Conservation (phyloP, 1,140 invertebrate species). For the Spodoptera litura region DNA sequence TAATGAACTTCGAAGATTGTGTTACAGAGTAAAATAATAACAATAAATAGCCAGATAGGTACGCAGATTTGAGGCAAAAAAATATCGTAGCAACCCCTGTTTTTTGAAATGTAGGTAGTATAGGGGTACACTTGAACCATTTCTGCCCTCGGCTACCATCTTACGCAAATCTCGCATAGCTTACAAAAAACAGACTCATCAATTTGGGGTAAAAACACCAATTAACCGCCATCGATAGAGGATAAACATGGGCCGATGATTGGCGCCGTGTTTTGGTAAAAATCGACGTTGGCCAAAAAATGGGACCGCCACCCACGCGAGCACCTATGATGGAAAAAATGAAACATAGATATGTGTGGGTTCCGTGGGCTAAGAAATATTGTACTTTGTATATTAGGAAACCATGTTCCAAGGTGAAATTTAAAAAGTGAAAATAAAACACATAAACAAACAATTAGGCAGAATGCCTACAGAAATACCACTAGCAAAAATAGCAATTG, state of each 20-base stretch:
- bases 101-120: neutral
- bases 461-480: too few species aligned
- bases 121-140: slow-evolving; percentile 3
- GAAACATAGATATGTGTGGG: neutral
- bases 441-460: too few species aligned
- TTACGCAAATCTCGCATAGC: slow-evolving; percentile 45
- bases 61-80: neutral
- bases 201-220: slow-evolving; percentile 66
- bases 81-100: neutral
- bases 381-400: too few species aligned
- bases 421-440: neutral
- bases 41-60: slow-evolving; percentile 3
- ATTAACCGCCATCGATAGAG: slow-evolving; percentile 72
- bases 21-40: neutral
- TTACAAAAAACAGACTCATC: slow-evolving; percentile 47
- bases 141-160: slow-evolving; percentile 44
- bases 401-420: neutral
- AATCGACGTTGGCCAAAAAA: slow-evolving; percentile 68
- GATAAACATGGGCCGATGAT: slow-evolving; percentile 63
- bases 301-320: slow-evolving; percentile 58
- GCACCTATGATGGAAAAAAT: slow-evolving; percentile 29
- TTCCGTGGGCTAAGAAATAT: neutral
- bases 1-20: neutral
- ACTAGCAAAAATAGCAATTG: too few species aligned
- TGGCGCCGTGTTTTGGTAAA: slow-evolving; percentile 67